A percentile compares a stretch with the other conserved stretches of the same genome.
Conservation (phyloP, 2,113 vertebrate genomes). For the Ptilonorhynchus violaceus region DNA sequence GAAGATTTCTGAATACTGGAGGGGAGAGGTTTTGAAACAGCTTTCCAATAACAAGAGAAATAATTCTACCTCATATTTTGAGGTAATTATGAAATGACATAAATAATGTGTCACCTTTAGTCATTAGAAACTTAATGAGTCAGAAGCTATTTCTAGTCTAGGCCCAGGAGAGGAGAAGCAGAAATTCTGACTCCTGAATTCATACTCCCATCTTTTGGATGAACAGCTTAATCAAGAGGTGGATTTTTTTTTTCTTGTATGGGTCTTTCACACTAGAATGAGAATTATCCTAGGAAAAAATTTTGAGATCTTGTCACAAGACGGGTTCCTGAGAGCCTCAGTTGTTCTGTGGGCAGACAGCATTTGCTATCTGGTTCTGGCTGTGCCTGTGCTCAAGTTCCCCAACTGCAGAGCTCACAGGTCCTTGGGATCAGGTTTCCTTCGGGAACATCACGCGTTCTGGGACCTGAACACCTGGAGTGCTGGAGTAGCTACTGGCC, state of each 20-base stretch:
- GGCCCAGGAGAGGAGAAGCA: not conserved
- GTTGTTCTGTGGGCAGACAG: not conserved
- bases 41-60: not conserved
- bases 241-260: not conserved
- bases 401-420: not conserved
- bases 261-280: not conserved
- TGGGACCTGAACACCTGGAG: not conserved
- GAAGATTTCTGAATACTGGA: not conserved
- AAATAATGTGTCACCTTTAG: not conserved
- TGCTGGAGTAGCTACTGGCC: not conserved
- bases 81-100: not conserved
- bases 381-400: not conserved
- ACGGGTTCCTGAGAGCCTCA: not conserved
- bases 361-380: not conserved
- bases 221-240: not conserved
- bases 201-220: not conserved
- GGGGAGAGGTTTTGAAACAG: not conserved
- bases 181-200: not conserved
- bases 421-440: not conserved
- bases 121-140: not conserved
- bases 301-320: not conserved
- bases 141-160: not conserved
- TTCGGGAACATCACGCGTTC: fast-evolving
- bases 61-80: not conserved
- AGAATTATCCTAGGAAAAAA: not conserved